Evolutionary conservation across 2,113 vertebrate species (phyloP), one percentile per base, ranked within the genome.

Genomic region (Siphamia tubifer): DNA sequence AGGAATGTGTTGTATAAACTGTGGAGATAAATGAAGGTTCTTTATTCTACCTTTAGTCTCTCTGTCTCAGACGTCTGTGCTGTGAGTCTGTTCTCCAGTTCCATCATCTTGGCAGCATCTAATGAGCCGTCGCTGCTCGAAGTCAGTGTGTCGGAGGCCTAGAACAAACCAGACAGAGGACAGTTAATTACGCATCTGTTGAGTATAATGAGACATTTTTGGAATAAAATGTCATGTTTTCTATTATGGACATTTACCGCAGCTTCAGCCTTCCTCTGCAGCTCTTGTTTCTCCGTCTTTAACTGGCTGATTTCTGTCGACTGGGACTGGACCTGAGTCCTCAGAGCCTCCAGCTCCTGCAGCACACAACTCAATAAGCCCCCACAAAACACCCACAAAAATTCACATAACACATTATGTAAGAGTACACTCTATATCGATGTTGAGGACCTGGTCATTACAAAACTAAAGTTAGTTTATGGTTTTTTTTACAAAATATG

Each of bases 291-390:
- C 78, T 97, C 95, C 0, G 79, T 49, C 80, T 95, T 93, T 49
- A 98, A 91, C 53, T 91, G 92, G 10, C 79, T 74, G 47, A 98
- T 95, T 75, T 98, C 95, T 21, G 71, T 20, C 13, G 88, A 85
- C 79, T 96, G 94, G 4, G 91, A 85, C 15, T 94, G 89, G 56
- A 95, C 74, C 76, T 94, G 94, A 72, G 74, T 89, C 83, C 89
- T 94, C 71, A 98, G 89, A 25, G 71, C 38, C 71, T 95, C 93
- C 23, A 97, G 49, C 45, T 98, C 96, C 96, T 98, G 52, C 13
- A 70, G 42, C 9, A n/a, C n/a, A n/a, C n/a, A n/a, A n/a, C n/a
- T n/a, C n/a, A n/a, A n/a, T n/a, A n/a, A n/a, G n/a, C n/a, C n/a
- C n/a, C n/a, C n/a, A n/a, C n/a, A n/a, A n/a, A n/a, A n/a, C n/a